Base-by-base conservation (phyloP, 2,797 vertebrate species). In the Melanogrammus aeglefinus region DNA sequence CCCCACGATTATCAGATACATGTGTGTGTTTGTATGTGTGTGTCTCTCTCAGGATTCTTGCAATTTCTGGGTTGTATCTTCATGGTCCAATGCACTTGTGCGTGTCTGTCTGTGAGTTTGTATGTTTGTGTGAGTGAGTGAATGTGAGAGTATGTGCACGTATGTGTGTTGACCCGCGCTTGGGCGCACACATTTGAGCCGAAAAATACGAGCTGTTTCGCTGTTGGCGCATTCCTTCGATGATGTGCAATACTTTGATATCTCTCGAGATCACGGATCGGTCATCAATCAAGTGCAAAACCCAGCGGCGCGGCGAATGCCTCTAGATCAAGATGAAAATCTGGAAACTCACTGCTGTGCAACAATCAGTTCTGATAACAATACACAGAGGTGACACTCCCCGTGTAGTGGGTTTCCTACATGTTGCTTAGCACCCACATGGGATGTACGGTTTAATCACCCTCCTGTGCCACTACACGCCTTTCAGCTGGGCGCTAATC, bases 161-260 rank as follows among this genome's bases (percentile, higher is more conserved):
- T 44, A 9, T 44, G 41, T 16, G 41, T 44, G 41, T 44, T 13
- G 5, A 36, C 14, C 41, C 41, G 14, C 14, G 16, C 16, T 14
- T 51, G 47, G 16, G 47, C 47, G 6, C 47, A 51, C 57, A 63
- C 57, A 24, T 24, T 24, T n/a, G 21, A 18, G 47, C 47, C 47
- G 21, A 24, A 24, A 24, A 24, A n/a, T 24, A 63, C 57, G 76
- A 86, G 81, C 76, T 83, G 76, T 78, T 76, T 82, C 84, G 76
- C 35, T 86, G 80, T 89, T 86, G 88, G 84, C 85, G 66, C 38
- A 5, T 14, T 35, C 12, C 39, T 83, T 69, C 31, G 72, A 74
- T 29, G 76, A 8, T 63, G 57, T 24, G 57, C 6, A 66, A 72
- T n/a, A 70, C 31, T 71, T 80, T 83, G 75, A 85, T 57, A 72